phyloP scores from a whole-genome alignment of 2,113 vertebrate species.

The Pogonocichla stellata region DNA sequence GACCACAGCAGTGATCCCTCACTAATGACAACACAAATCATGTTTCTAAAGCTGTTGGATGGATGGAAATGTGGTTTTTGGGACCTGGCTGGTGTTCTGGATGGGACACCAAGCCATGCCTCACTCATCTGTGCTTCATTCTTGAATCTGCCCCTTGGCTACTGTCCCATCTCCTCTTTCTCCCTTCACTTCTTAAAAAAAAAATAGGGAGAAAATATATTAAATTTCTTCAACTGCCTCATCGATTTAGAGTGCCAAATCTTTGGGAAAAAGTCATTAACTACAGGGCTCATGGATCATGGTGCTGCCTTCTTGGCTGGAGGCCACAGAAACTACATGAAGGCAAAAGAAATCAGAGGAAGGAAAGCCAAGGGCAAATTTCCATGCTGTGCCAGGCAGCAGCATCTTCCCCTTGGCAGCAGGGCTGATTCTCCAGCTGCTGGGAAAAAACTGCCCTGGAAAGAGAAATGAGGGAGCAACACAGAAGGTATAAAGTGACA shows the following conservation, averaged over 20 bases:
- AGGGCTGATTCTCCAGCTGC: neutral
- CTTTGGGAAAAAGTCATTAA: neutral
- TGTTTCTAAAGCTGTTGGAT: neutral
- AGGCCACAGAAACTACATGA: neutral
- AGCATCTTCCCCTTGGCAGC: neutral
- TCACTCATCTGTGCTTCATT: neutral
- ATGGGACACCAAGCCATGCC: neutral
- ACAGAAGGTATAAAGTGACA: neutral
- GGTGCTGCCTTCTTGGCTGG: neutral
- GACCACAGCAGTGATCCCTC: neutral
- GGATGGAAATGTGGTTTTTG: neutral
- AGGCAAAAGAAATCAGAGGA: neutral
- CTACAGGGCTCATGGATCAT: neutral
- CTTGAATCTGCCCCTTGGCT: neutral
- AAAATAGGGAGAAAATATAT: neutral
- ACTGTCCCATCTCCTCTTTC: neutral
- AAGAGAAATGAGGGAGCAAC: neutral
- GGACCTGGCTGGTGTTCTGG: neutral
- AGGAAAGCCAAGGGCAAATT: neutral
- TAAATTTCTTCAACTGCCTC: neutral
- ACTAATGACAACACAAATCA: neutral
- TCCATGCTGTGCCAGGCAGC: neutral
- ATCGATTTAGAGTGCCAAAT: neutral
- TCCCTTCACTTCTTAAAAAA: neutral
- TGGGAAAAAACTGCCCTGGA: neutral